phyloP scores from a whole-genome alignment of 2,888 invertebrate species.

The Lochmaea capreae region DNA sequence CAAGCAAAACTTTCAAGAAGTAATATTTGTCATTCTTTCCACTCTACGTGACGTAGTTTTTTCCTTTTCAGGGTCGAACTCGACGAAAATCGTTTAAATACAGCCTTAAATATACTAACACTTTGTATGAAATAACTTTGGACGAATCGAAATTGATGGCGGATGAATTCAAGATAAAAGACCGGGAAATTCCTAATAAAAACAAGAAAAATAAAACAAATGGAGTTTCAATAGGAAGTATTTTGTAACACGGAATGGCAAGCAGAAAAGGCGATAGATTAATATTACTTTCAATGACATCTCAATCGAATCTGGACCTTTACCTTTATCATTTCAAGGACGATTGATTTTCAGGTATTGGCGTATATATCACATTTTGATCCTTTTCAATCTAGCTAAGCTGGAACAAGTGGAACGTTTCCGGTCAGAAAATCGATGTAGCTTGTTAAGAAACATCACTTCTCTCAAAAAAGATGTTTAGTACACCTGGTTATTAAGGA shows the following conservation, averaged over 20 bases:
- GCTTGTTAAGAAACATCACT: neutral
- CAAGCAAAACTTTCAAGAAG: neutral
- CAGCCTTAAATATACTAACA: neutral
- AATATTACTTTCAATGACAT: constrained; percentile 33
- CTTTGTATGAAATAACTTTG: no score
- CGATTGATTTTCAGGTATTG: constrained; percentile 41
- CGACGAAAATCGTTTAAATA: no score
- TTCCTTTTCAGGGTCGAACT: no score
- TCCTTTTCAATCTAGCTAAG: constrained; percentile 35
- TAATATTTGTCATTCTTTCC: no score
- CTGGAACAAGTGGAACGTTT: constrained; percentile 35
- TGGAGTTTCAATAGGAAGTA: constrained; percentile 21
- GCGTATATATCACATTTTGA: constrained; percentile 40
- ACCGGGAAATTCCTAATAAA: neutral
- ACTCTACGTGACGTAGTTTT: no score
- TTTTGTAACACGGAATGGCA: constrained; percentile 21
- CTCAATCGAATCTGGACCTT: constrained; percentile 36
- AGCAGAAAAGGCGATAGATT: constrained; percentile 31
- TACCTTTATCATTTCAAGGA: constrained; percentile 39
- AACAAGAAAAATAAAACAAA: constrained; percentile 24
- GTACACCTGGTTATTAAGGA: no score
- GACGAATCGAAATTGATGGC: neutral
- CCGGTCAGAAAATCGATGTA: constrained; percentile 27
- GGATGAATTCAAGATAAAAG: neutral
- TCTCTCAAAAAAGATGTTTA: no score